phyloP scores from a whole-genome alignment of 2,888 invertebrate species.

The Schrankia costaestrigalis region DNA sequence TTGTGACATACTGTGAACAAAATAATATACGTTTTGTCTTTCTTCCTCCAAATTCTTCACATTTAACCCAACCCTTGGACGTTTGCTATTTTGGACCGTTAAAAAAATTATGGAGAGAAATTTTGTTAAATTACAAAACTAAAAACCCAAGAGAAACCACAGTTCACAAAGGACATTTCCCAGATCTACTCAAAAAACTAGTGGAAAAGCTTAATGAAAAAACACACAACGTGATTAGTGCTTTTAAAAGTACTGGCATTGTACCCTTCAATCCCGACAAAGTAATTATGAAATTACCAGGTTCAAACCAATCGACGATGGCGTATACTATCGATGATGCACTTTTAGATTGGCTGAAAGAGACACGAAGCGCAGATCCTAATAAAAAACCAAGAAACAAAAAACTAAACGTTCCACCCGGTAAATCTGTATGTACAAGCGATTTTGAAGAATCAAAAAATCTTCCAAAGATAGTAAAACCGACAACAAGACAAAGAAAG shows the following conservation, averaged over 20 bases:
- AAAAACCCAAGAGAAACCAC: slow-evolving; percentile 12
- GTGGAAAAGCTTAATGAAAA: slow-evolving; percentile 19
- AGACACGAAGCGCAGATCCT: slow-evolving; percentile 1
- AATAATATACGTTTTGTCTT: slow-evolving; percentile 32
- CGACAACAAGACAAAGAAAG: no score
- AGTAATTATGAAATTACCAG: slow-evolving; percentile 11
- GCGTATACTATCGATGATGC: slow-evolving; percentile 1
- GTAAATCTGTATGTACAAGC: slow-evolving; percentile 2
- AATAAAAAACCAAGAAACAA: slow-evolving; percentile 4
- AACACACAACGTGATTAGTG: no score
- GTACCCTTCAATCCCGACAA: slow-evolving; percentile 10
- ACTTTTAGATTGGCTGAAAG: slow-evolving; percentile 3
- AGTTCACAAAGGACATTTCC: slow-evolving; percentile 13
- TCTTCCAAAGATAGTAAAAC: no score
- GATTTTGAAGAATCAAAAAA: not conserved
- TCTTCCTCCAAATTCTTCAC: slow-evolving; percentile 33
- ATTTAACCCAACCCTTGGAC: slow-evolving; percentile 34
- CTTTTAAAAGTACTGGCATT: slow-evolving; percentile 16
- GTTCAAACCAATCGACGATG: not conserved
- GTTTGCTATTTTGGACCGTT: slow-evolving; percentile 29
- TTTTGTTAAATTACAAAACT: slow-evolving; percentile 20
- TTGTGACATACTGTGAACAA: slow-evolving; percentile 26
- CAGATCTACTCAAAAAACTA: slow-evolving; percentile 11
- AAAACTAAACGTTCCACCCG: slow-evolving; percentile 4
- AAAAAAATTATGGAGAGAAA: no score